Evolutionary conservation across 1,140 invertebrate species (phyloP), one percentile per base, ranked within the genome.

Genomic region (Hyles vespertilio): DNA sequence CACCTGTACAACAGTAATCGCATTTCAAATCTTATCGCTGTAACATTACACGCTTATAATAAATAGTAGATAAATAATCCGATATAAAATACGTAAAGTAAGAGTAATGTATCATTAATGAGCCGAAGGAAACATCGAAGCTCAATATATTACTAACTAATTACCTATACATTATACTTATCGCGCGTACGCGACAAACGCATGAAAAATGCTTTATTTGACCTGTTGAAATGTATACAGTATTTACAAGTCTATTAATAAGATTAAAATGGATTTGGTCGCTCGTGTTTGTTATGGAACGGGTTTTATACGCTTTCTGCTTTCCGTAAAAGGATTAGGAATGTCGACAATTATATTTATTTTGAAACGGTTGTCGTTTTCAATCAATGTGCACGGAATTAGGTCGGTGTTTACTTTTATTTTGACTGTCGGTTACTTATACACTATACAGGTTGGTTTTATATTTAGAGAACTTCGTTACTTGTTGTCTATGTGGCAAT

Each of bases 111-210:
- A 43, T 59, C 74, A 76, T 81, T 84, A 81, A 86, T 83, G 81
- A 83, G 72, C 57, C 69, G 70, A 66, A 74, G 70, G 71, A 78
- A 71, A 79, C 77, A 84, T 80, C 66, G 66, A 79, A 74, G 69
- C 70, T 75, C 76, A 78, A 87, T 87, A 87, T 84, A 82, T 87
- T 84, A 84, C 68, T 57, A 54, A 63, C 72, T 87, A 87, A 87
- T 87, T 87, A 84, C 81, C 74, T 70, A 87, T 84, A 87, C 70
- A 84, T 87, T 87, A 84, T 87, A 81, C 80, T 84, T 87, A 87
- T 84, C 80, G 66, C 45, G 40, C 54, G 56, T 49, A 63, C 59
- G 52, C 61, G 69, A 76, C 72, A 65, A 61, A 48, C 57, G 58
- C 58, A 60, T 67, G 71, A 77, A 77, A 76, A 79, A 86, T 82